Conservation (phyloP, 2,113 vertebrate species). For the Carollia perspicillata region DNA sequence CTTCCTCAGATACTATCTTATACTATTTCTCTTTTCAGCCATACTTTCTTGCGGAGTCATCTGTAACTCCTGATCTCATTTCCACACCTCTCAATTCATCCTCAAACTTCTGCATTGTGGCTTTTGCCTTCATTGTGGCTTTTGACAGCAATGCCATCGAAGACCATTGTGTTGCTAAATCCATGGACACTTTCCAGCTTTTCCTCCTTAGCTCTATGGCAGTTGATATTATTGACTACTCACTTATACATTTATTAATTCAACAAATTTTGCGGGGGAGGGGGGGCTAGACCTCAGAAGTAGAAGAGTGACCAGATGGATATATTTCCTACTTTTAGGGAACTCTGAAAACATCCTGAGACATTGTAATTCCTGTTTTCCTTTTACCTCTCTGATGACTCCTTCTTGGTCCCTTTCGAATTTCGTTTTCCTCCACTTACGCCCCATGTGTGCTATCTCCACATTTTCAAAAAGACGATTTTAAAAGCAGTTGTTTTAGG, state of each 20-base stretch:
- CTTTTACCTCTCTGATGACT: not conserved
- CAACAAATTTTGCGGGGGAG: not conserved
- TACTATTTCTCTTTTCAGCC: not conserved
- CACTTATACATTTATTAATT: not conserved
- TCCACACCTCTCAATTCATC: not conserved
- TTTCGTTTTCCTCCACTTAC: not conserved
- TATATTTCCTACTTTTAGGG: not conserved
- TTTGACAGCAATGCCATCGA: not conserved
- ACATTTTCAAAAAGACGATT: not conserved
- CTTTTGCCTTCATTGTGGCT: not conserved
- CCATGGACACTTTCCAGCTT: not conserved
- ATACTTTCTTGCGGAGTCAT: not conserved
- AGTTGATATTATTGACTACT: not conserved
- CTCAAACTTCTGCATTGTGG: not conserved
- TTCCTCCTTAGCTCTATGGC: not conserved
- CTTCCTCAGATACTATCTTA: not conserved
- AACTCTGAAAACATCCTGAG: slow-evolving; percentile 5
- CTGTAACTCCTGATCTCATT: not conserved
- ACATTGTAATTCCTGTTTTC: not conserved
- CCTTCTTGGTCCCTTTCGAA: not conserved
- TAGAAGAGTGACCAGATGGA: not conserved
- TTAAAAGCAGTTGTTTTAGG: not conserved
- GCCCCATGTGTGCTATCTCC: not conserved
- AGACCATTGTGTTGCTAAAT: not conserved
- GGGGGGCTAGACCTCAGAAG: not conserved